Evolutionary conservation across 2,113 vertebrate genomes (phyloP), one percentile per base, ranked within the genome.

Genomic region (Xiphophorus couchianus): DNA sequence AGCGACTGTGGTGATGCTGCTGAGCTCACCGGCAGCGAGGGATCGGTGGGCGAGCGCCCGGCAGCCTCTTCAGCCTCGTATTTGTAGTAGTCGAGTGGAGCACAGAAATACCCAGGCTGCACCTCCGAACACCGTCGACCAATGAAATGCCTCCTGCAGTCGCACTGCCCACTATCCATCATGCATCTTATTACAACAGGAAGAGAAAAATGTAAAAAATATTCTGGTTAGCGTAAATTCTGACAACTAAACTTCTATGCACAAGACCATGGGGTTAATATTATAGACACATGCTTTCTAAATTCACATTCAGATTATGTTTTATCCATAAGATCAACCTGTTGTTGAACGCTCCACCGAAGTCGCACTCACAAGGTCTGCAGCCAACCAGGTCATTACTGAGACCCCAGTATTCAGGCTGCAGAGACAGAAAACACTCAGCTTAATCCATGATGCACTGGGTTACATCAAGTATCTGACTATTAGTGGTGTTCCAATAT

Each of bases 401-500:
- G 77, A 98, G 94, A 48, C 95, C 95, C 96, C 96, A 98, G 91
- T 95, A 96, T 86, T 97, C 93, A 0, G 94, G 91, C 96, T 97
- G 58, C 29, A 90, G 75, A 39, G 19, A 25, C 0, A 33, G 2
- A 44, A 84, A 31, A 86, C 17, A 80, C 9, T 37, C 33, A 4
- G 3, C 67, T 37, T 69, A 77, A 67, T 28, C 28, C 60, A 33
- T 19, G 10, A 31, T 14, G 44, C 3, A 11, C 67, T 33, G 33
- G 7, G 37, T 7, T 13, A 42, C 6, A 28, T 10, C 13, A 29
- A 13, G 5, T 33, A 7, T 33, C 2, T 17, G 29, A 28, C 15
- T 25, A 10, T 65, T 31, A 31, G 31, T 33, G 6, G 7, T 7
- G 31, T 33, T 33, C 31, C 31, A 33, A 33, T n/a, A n/a, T n/a